Evolutionary conservation across 2,888 invertebrate genomes (phyloP), one percentile per base, ranked within the genome.

Genomic region (Tachina grossa): DNA sequence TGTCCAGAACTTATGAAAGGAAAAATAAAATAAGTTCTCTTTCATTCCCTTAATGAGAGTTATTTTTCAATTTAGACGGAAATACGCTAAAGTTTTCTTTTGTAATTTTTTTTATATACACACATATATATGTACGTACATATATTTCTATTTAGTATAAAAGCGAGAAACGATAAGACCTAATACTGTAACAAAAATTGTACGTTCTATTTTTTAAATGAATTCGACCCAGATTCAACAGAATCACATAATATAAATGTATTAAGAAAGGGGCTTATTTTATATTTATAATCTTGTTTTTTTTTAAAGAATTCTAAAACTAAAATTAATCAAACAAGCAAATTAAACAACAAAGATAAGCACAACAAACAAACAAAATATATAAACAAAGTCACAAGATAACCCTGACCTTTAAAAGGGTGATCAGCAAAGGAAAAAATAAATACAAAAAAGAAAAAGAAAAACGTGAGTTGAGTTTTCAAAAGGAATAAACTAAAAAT

Each of bases 401-500:
- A 85, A 85, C 85, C 85, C 83, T 85, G 85, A 76, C 83, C 79
- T 78, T 78, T 74, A 19, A 68, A 53, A 43, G 61, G 61, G 39
- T 57, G 31, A 68, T 81, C 59, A 68, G 19, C 41, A 1, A 16
- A 3, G 49, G 47, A 41, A 14, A 74, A 63, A 61, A 51, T 16
- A 0, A 43, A 39, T 53, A 14, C 5, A n/a, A 78, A 53, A 39
- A 55, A 53, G 31, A 53, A 47, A 75, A 77, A 79, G 31, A 53
- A 47, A 75, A 77, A 79, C 85, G 78, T 85, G 78, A 85, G 85
- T 85, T 85, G 85, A 79, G 85, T 83, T 85, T 75, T 45, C 78
- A 66, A 79, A 57, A 47, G 31, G 31, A 31, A 31, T 31, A 6
- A 31, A 4, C 2, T 43, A n/a, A 11, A 53, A 59, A 53, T 55